A percentile compares a stretch with the other conserved stretches of the same genome.
Evolutionary conservation across 35 echinoderm and acorn worm species (phyloP).

Genomic region (Heliocidaris tuberculata): DNA sequence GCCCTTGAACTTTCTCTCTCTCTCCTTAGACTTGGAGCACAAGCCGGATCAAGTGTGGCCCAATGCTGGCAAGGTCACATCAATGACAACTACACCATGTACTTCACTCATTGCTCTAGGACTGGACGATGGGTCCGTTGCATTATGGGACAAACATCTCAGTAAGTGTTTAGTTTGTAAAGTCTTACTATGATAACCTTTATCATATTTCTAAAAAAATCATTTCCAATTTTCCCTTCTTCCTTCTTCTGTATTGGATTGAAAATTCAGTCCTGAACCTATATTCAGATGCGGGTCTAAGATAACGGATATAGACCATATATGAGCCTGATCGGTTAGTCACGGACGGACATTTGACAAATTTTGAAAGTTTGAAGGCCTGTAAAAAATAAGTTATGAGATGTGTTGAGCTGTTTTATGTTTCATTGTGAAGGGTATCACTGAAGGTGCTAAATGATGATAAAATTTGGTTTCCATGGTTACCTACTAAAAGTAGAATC

Average conservation of each 20-base stretch:
- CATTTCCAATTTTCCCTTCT: background rate
- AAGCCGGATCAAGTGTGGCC: constrained; percentile 92
- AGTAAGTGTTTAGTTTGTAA: constrained; percentile 53
- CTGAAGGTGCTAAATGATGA: too few species aligned
- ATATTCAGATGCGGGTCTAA: too few species aligned
- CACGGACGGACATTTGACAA: too few species aligned
- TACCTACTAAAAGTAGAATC: too few species aligned
- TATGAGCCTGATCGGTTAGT: too few species aligned
- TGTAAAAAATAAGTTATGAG: too few species aligned
- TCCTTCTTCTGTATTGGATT: background rate
- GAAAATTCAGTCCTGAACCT: too few species aligned
- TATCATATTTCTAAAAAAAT: background rate
- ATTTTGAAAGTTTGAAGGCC: too few species aligned
- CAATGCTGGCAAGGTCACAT: constrained; percentile 62
- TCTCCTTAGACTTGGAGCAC: constrained; percentile 78
- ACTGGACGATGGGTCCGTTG: constrained; percentile 71
- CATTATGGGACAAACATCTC: constrained; percentile 75
- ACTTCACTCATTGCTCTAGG: constrained; percentile 82
- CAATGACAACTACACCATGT: constrained; percentile 68
- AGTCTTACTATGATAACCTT: background rate
- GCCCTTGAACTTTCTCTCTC: background rate
- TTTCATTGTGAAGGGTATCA: too few species aligned
- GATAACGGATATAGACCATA: too few species aligned
- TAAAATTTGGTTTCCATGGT: too few species aligned
- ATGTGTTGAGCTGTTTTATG: too few species aligned